Percentiles rank a stretch among this genome's conserved stretches.
phyloP scores from a whole-genome alignment of 2,113 vertebrate genomes.

The Casuarius casuarius region DNA sequence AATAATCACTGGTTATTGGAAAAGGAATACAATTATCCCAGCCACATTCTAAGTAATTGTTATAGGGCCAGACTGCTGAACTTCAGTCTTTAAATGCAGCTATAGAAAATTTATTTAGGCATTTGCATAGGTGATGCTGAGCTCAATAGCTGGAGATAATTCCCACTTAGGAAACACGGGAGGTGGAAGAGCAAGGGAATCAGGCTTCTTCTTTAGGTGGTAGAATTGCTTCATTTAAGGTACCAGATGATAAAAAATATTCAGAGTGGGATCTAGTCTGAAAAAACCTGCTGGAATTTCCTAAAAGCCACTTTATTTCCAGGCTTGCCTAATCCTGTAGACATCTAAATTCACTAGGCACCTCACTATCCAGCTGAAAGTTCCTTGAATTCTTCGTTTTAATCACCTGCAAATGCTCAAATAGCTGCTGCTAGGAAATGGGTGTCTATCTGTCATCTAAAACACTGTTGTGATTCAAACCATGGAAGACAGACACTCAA shows the following conservation, averaged over 20 bases:
- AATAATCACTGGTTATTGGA: background rate
- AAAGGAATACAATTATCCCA: background rate
- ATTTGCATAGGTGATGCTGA: background rate
- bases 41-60: background rate
- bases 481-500: background rate
- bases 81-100: background rate
- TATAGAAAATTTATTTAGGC: background rate
- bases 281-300: background rate
- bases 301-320: background rate
- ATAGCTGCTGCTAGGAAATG: constrained; percentile 1
- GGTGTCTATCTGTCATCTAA: background rate
- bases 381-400: background rate
- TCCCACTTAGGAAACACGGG: background rate
- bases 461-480: background rate
- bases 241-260: background rate
- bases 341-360: background rate
- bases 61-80: background rate
- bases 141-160: background rate
- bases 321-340: background rate
- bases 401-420: background rate
- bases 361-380: background rate
- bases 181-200: background rate
- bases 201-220: background rate
- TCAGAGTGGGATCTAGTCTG: background rate
- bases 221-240: background rate